A percentile compares a stretch with the other conserved stretches of the same genome.
Conservation (phyloP, 2,113 vertebrate genomes). For the Bostrychus sinensis region DNA sequence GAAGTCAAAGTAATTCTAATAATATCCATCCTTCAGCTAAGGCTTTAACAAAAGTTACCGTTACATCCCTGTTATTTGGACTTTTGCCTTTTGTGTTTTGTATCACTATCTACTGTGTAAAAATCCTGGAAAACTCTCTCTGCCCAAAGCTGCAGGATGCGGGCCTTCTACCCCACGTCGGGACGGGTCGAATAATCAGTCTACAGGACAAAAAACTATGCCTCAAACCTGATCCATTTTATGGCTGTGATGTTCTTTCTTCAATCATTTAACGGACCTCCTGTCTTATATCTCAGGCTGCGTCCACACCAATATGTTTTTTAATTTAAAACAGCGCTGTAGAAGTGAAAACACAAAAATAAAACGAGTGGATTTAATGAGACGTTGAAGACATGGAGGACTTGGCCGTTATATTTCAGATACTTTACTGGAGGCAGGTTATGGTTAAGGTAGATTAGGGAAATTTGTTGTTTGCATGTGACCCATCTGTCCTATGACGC, state of each 20-base stretch:
- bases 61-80: neutral
- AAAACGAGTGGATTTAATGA: too few relatives aligned
- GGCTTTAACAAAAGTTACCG: too few relatives aligned
- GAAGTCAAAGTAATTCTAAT: too few relatives aligned
- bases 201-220: constrained; percentile 54
- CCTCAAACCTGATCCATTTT: constrained; percentile 50
- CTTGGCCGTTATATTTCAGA: too few relatives aligned
- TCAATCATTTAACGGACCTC: constrained; percentile 37
- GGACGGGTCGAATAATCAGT: constrained; percentile 44
- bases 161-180: neutral
- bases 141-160: neutral
- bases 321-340: neutral
- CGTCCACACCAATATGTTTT: neutral
- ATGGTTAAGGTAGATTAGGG: too few relatives aligned
- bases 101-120: neutral
- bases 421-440: too few relatives aligned
- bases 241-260: constrained; percentile 32
- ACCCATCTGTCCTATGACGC: too few relatives aligned
- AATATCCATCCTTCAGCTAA: too few relatives aligned
- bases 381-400: too few relatives aligned
- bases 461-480: too few relatives aligned
- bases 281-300: neutral
- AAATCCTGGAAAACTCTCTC: neutral
- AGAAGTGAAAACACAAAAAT: too few relatives aligned
- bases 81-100: neutral